Base-by-base conservation (phyloP, 1,140 invertebrate genomes). In the Samia ricini region DNA sequence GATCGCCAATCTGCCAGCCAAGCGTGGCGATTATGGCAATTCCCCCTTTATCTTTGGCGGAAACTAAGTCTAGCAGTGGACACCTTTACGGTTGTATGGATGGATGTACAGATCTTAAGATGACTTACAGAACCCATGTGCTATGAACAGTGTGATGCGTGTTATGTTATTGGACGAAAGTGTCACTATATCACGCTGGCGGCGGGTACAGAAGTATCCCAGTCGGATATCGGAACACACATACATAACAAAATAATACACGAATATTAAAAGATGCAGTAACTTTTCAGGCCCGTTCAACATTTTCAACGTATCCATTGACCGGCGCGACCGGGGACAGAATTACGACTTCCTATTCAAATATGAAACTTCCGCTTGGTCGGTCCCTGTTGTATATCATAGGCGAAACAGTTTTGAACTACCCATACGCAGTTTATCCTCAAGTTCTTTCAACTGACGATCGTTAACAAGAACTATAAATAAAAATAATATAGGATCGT, bases 321-420 rank as follows among this genome's bases (percentile, higher is more conserved):
- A 52, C 19, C 20, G 15, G 22, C 20, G 51, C 23, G 21, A 23
- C 12, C 4, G 42, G 56, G 61, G 24, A 23, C 29, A 60, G 60
- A 67, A 67, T 67, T 67, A 67, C 36, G 65, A 63, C 60, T 67
- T 67, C 65, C 65, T 48, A 33, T 62, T 62, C 65, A 67, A 67
- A 67, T 59, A 48, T 42, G 29, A 55, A 51, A 65, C 64, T 67
- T 67, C 65, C 65, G 65, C 65, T 60, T 57, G 49, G 65, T 62
- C 61, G 21, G 49, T 56, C 59, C 49, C 36, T 58, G 61, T 54
- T 58, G 49, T 61, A 63, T 61, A 51, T 64, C 62, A 68, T 58
- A 50, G 5, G 18, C 24, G 42, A 50, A 66, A 66, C 58, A 49
- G 22, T 55, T 55, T 42, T 42, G 33, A 15, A 42, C 33, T 15